A percentile compares a stretch with the other conserved stretches of the same genome.
Evolutionary conservation across 64 coral and sea anemone genomes (phyloP).

Genomic region (Acropora yongei): DNA sequence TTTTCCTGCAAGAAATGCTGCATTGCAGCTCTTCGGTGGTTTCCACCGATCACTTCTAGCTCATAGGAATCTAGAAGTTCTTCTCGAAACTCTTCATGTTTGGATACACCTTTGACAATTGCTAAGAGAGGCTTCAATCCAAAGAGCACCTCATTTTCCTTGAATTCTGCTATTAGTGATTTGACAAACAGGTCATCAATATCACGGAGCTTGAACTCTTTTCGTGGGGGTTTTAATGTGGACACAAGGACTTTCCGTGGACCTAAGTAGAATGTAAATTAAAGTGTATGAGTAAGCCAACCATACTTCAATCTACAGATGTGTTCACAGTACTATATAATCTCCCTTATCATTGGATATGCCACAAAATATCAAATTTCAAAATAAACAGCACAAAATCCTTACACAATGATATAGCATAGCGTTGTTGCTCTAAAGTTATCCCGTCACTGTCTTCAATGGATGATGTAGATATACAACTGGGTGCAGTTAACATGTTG

Average conservation of each 20-base stretch:
- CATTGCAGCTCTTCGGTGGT: constrained; percentile 20
- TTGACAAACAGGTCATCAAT: constrained; percentile 35
- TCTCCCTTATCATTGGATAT: not conserved
- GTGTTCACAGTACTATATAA: not conserved
- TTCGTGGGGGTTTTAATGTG: constrained; percentile 11
- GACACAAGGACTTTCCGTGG: constrained; percentile 10
- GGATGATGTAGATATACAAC: not conserved
- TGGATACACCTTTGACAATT: not conserved
- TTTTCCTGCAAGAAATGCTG: not conserved
- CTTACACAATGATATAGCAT: constrained; percentile 14
- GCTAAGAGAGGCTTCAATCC: constrained; percentile 25
- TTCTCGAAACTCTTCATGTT: not conserved
- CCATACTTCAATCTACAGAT: not conserved
- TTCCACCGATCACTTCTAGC: constrained; percentile 45
- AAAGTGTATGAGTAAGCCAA: not conserved
- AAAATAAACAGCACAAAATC: not conserved
- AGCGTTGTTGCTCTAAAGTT: not conserved
- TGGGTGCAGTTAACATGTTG: not conserved
- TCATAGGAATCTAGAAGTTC: not conserved
- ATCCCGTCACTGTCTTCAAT: not conserved
- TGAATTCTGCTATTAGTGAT: constrained; percentile 26
- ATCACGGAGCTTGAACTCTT: constrained; percentile 14
- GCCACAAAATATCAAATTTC: not conserved
- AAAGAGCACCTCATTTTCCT: constrained; percentile 17
- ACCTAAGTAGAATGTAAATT: not conserved